A percentile compares a stretch with the other conserved stretches of the same genome.
Conservation (phyloP, 2,113 vertebrate species). For the Mirounga angustirostris region DNA sequence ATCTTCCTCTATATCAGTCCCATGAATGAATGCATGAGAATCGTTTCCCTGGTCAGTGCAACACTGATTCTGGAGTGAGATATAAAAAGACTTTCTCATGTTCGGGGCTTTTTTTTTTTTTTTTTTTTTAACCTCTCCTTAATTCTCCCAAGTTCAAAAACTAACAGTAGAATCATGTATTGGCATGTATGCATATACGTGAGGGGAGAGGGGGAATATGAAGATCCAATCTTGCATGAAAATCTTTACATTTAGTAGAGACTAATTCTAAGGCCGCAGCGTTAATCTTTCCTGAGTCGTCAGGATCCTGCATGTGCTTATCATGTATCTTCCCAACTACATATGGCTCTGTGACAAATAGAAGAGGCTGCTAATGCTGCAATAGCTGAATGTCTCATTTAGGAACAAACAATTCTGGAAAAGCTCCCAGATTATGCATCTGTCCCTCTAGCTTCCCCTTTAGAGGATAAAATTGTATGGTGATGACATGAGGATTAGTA, state of each 20-base stretch:
- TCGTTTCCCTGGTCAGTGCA: neutral
- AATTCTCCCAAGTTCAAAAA: slow-evolving; percentile 40
- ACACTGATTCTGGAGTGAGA: neutral
- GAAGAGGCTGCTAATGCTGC: slow-evolving; percentile 56
- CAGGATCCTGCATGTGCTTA: slow-evolving; percentile 40
- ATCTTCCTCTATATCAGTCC: neutral
- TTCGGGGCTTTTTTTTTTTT: neutral
- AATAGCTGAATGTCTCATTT: slow-evolving; percentile 63
- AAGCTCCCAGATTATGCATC: slow-evolving; percentile 68
- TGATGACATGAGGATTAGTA: slow-evolving; percentile 27
- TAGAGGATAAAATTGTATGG: slow-evolving; percentile 58
- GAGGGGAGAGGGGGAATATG: too few relatives aligned
- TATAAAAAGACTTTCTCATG: neutral
- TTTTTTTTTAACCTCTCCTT: neutral
- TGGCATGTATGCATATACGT: neutral
- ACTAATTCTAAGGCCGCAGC: neutral
- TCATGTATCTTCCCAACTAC: slow-evolving; percentile 57
- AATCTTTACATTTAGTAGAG: neutral
- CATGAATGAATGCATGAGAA: neutral
- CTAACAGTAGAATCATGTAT: neutral
- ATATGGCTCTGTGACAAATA: slow-evolving; percentile 53
- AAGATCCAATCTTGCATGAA: neutral
- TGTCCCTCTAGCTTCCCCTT: slow-evolving; percentile 64
- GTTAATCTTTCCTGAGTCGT: slow-evolving; percentile 35
- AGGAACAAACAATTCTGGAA: slow-evolving; percentile 74